Evolutionary conservation across 2,113 vertebrate genomes (phyloP).

Genomic region (Sorex araneus): DNA sequence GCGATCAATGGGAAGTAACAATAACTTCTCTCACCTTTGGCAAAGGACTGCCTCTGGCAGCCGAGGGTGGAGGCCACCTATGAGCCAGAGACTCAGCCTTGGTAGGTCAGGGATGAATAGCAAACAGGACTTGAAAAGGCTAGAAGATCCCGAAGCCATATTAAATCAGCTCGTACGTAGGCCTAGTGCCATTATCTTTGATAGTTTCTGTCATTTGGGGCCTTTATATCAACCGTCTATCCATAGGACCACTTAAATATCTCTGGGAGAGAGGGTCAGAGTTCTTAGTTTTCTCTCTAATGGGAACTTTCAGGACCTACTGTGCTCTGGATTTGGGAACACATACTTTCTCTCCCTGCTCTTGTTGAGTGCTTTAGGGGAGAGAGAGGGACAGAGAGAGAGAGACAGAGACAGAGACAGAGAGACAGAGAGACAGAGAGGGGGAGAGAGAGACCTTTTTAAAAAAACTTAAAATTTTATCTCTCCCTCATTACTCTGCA

Average conservation of each 20-base stretch:
- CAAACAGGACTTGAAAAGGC: conserved; percentile 3
- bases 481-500: background rate
- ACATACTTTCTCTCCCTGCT: background rate
- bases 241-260: background rate
- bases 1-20: background rate
- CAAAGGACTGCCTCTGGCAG: conserved; percentile 3
- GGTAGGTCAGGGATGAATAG: conserved; percentile 16
- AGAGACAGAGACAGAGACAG: no score
- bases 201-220: background rate
- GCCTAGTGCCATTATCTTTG: background rate
- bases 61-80: background rate
- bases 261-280: background rate
- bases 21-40: background rate
- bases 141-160: background rate
- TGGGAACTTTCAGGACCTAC: background rate
- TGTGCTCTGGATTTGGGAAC: conserved; percentile 54
- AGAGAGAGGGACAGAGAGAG: no score
- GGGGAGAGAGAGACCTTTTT: no score
- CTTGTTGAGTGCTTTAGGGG: background rate
- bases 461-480: no score
- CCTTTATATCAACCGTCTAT: background rate
- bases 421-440: no score
- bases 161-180: background rate
- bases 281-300: conserved; percentile 3
- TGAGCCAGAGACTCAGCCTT: background rate